Conservation (phyloP, 2,113 vertebrate species). For the Podarcis raffonei region DNA sequence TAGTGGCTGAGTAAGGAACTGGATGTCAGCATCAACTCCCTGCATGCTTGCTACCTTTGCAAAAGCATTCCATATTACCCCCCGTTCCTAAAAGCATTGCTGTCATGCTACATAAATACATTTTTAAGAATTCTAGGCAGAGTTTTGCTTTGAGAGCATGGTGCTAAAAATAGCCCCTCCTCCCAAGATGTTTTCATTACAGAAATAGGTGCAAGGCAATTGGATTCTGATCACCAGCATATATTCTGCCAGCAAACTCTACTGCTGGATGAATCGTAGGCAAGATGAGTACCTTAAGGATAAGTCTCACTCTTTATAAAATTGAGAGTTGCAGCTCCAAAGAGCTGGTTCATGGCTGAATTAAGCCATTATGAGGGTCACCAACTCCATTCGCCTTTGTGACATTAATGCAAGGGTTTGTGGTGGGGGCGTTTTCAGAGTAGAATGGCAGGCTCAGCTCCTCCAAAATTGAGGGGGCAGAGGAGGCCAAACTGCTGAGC, state of each 20-base stretch:
- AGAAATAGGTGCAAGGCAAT: not conserved
- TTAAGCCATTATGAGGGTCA: not conserved
- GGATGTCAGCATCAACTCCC: not conserved
- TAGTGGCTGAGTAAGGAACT: not conserved
- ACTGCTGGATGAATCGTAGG: not conserved
- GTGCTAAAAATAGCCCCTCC: not conserved
- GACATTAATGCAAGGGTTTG: not conserved
- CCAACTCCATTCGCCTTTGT: not conserved
- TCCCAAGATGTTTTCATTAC: not conserved
- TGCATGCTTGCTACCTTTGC: not conserved
- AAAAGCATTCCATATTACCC: not conserved
- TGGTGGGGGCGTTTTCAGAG: not conserved
- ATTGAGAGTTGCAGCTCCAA: not conserved
- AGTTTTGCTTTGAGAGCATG: not conserved
- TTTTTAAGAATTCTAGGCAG: not conserved
- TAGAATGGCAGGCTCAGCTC: not conserved
- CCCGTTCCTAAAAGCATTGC: not conserved
- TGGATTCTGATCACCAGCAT: not conserved
- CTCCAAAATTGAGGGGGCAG: too few relatives aligned
- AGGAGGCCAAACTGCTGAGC: too few relatives aligned
- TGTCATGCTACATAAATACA: not conserved
- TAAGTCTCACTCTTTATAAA: not conserved
- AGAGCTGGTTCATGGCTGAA: not conserved
- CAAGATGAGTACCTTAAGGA: not conserved
- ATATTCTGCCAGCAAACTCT: not conserved